Evolutionary conservation across 2,113 vertebrate genomes (phyloP).

Genomic region (Dendrocopos noguchii): DNA sequence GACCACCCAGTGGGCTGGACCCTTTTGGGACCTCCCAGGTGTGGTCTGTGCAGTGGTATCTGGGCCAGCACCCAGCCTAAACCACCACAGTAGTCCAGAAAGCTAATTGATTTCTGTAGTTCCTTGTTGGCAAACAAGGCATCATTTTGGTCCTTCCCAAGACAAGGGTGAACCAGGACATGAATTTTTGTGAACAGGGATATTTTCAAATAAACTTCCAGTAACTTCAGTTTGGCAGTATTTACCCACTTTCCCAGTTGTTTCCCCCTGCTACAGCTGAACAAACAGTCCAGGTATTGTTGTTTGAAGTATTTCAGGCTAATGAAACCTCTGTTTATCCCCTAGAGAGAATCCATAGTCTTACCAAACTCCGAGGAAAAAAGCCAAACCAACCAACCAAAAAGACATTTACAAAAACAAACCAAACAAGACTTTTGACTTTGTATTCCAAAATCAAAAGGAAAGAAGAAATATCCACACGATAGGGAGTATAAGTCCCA

Average conservation of each 20-base stretch:
- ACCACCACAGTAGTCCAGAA: no score
- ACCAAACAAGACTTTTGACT: neutral
- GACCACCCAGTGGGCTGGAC: no score
- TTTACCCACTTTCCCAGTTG: neutral
- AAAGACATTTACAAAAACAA: no score
- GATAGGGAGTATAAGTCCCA: neutral
- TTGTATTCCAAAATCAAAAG: neutral
- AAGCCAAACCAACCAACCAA: no score
- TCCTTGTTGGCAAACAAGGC: neutral
- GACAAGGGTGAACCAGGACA: neutral
- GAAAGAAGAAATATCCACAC: neutral
- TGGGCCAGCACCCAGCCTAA: no score
- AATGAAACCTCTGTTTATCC: neutral
- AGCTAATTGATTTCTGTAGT: constrained; percentile 39
- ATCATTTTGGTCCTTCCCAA: neutral
- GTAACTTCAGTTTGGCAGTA: neutral
- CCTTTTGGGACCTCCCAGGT: no score
- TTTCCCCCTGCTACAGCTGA: neutral
- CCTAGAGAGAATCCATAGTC: neutral
- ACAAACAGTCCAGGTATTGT: neutral
- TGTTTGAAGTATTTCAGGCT: neutral
- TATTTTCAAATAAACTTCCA: neutral
- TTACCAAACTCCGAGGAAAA: neutral
- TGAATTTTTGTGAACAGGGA: neutral
- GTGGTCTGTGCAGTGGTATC: no score